Evolutionary conservation across 2,113 vertebrate species (phyloP).

Genomic region (Tenrec ecaudatus): DNA sequence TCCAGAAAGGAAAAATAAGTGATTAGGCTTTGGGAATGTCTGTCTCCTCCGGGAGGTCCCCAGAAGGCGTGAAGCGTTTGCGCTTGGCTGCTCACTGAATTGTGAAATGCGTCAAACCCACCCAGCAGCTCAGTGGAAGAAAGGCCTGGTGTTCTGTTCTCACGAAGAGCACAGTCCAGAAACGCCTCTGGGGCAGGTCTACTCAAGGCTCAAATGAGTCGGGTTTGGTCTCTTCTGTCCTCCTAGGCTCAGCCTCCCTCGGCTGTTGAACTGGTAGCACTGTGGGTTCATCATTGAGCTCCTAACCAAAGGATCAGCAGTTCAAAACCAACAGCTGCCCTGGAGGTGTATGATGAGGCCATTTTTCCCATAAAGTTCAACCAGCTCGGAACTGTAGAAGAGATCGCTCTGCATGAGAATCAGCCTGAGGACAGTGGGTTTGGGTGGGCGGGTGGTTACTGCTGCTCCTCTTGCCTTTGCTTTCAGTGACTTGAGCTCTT

Average conservation of each 20-base stretch:
- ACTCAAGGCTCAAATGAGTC: neutral
- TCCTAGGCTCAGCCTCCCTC: no score
- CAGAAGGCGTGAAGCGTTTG: neutral
- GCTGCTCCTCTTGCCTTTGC: neutral
- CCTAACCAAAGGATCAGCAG: no score
- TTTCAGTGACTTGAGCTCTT: slow-evolving; percentile 53
- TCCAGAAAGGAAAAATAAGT: slow-evolving; percentile 62
- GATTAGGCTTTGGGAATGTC: neutral
- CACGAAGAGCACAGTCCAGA: no score
- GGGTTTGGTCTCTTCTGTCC: no score
- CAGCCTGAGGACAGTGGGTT: neutral
- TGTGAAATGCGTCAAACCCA: neutral
- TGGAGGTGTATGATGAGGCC: no score
- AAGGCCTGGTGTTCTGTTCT: neutral
- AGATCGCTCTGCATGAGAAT: neutral
- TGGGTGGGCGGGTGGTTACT: neutral
- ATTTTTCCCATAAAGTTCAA: no score
- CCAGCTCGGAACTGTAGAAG: no score
- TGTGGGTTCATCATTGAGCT: no score
- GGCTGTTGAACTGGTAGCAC: no score
- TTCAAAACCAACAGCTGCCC: no score
- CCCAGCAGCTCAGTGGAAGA: neutral
- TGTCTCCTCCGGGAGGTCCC: slow-evolving; percentile 19
- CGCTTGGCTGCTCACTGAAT: neutral
- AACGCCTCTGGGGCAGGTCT: neutral